These are phyloP conservation scores for Antedon mediterranea DNA, from an alignment of 53 echinoderm and acorn worm species.

Conservation along the genomic window DNA sequence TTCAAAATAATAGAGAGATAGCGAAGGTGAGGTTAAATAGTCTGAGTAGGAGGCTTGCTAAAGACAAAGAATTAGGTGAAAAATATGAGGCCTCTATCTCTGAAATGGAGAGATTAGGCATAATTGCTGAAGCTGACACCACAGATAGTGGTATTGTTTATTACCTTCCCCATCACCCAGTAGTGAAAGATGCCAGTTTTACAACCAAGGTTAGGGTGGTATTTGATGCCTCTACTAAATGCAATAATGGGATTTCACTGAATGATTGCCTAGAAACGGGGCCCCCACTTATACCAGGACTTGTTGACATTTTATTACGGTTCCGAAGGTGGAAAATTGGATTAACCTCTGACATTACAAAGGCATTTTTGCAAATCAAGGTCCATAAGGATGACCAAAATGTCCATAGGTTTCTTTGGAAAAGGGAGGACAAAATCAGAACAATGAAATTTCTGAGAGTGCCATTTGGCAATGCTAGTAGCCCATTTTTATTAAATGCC, in stretches of 20 bases:
- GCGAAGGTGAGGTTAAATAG: slow-evolving; percentile 6
- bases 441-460: slow-evolving; percentile 4
- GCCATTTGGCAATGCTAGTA: slow-evolving; percentile 8
- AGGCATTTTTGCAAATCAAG: slow-evolving; percentile 8
- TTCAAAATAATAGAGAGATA: background rate
- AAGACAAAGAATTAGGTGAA: slow-evolving; percentile 6
- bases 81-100: slow-evolving; percentile 3
- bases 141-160: background rate
- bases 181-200: slow-evolving; percentile 8
- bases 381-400: background rate
- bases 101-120: slow-evolving; percentile 4
- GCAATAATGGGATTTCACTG: slow-evolving; percentile 5
- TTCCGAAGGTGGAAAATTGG: slow-evolving; percentile 15
- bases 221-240: slow-evolving; percentile 13
- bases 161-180: slow-evolving; percentile 6
- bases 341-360: slow-evolving; percentile 6
- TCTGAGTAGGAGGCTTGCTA: slow-evolving; percentile 4
- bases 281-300: slow-evolving; percentile 4
- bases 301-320: slow-evolving; percentile 5
- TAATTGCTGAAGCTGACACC: background rate
- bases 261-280: slow-evolving; percentile 8
- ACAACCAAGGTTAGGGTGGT: slow-evolving; percentile 13
- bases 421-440: slow-evolving; percentile 5
- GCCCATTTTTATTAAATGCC: slow-evolving; percentile 8
- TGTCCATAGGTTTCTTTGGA: slow-evolving; percentile 8